phyloP scores from a whole-genome alignment of 1,140 invertebrate species.

The Physella acuta region DNA sequence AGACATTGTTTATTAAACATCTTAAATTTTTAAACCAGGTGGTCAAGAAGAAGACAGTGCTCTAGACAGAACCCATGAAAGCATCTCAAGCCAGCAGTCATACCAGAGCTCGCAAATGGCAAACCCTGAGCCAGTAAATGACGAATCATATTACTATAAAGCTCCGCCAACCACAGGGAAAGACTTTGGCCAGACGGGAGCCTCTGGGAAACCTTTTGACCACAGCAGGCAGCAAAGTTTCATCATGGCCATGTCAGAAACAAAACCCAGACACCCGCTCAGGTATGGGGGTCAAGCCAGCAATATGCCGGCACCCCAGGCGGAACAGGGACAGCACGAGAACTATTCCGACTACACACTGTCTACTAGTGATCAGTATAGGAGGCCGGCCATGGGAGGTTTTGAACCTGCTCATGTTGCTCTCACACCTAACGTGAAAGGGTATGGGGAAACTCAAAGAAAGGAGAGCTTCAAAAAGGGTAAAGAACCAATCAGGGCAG shows the following conservation, averaged over 20 bases:
- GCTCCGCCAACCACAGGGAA: no score
- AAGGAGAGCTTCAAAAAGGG: constrained; percentile 52
- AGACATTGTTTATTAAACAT: no score
- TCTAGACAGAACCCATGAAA: constrained; percentile 33
- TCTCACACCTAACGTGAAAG: constrained; percentile 39
- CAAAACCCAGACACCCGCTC: constrained; percentile 24
- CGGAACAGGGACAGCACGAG: not conserved
- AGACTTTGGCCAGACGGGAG: no score
- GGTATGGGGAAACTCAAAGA: constrained; percentile 33
- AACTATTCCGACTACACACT: constrained; percentile 46
- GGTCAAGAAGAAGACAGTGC: constrained; percentile 29
- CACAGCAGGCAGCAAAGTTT: constrained; percentile 54
- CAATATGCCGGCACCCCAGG: not conserved
- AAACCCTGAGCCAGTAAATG: constrained; percentile 39
- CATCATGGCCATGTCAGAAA: constrained; percentile 48
- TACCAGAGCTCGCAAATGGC: constrained; percentile 73
- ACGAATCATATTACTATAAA: no score
- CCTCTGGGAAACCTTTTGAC: constrained; percentile 34
- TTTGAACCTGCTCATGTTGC: constrained; percentile 35
- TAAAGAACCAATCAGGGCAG: constrained; percentile 43
- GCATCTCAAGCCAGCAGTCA: constrained; percentile 31
- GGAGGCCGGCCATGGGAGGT: constrained; percentile 38
- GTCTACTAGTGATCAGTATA: constrained; percentile 48
- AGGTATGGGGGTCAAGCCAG: constrained; percentile 14
- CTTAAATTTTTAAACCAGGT: constrained; percentile 6